Base-by-base conservation (phyloP, 2,113 vertebrate species). In the Dicerorhinus sumatrensis region DNA sequence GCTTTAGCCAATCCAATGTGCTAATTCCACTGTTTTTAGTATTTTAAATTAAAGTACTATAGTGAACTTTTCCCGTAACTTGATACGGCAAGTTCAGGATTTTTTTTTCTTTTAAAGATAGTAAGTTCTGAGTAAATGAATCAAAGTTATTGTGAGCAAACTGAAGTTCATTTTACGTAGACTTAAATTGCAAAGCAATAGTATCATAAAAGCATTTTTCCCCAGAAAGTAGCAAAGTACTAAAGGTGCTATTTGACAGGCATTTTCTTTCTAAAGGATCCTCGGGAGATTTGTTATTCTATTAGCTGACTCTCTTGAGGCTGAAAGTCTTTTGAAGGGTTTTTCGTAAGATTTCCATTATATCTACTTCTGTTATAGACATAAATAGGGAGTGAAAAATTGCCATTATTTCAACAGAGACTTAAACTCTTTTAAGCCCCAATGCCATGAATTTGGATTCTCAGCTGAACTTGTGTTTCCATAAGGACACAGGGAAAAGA, bases 1-100 rank as follows among this genome's bases (percentile, higher is more conserved):
- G 73, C 93, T 96, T 97, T 79, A 96, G 69, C 39, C 77, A 82
- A 70, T 87, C 58, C 31, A 80, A 29, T 94, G 79, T 97, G 75
- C 93, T 96, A 94, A 93, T 97, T 97, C 83, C 82, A 76, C 58
- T 56, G 97, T 97, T 73, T 96, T 46, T 88, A 82, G 82, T 80
- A 87, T 91, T 91, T 95, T 92, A 85, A 92, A 88, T 79, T 96
- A 84, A 95, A 96, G 20, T 73, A 48, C n/a, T 72, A 7, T 6
- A 58, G 91, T 2, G 94, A 6, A 85, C 69, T 97, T 96, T 98
- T 63, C 91, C 83, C 62, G 96, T 87, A 80, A 20, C 94, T 84
- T 13, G 23, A 0, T 67, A 29, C 46, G 91, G 13, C 58, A 67
- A 13, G 58, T 94, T 89, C 9, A 76, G 39, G 69, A 20, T 63